These are phyloP conservation scores for Oeneis ivallda DNA, from an alignment of 2,888 invertebrate genomes.

Conservation along the genomic window DNA sequence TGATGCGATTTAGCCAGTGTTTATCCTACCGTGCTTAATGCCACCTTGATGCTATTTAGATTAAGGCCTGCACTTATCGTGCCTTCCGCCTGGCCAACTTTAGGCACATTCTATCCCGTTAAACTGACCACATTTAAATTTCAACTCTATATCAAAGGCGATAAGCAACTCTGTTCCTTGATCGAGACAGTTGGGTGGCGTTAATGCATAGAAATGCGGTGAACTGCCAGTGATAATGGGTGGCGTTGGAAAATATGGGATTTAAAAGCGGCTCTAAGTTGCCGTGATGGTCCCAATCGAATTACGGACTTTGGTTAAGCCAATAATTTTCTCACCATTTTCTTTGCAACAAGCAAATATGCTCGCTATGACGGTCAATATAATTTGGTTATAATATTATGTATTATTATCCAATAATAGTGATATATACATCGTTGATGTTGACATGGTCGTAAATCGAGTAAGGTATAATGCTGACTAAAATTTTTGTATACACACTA, in stretches of 20 bases:
- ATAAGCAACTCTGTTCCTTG: slow-evolving; percentile 47
- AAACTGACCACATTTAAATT: slow-evolving; percentile 47
- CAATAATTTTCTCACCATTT: slow-evolving; percentile 24
- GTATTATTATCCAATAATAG: no score
- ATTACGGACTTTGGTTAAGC: slow-evolving; percentile 35
- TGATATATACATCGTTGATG: no score
- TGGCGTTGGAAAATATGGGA: slow-evolving; percentile 53
- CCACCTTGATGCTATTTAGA: slow-evolving; percentile 73
- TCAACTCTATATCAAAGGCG: slow-evolving; percentile 50
- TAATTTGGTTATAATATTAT: background rate
- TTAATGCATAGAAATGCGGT: slow-evolving; percentile 71
- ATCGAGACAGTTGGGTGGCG: slow-evolving; percentile 40
- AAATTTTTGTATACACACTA: no score
- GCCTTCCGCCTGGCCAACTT: slow-evolving; percentile 66
- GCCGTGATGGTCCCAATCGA: slow-evolving; percentile 36
- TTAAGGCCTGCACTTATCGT: slow-evolving; percentile 73
- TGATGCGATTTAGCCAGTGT: slow-evolving; percentile 39
- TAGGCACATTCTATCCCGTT: slow-evolving; percentile 55
- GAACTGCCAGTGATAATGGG: slow-evolving; percentile 65
- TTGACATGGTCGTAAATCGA: no score
- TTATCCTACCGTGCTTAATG: slow-evolving; percentile 52
- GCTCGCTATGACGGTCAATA: background rate
- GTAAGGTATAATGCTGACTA: no score
- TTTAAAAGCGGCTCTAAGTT: slow-evolving; percentile 56
- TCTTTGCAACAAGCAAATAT: background rate